These are phyloP conservation scores for Streblospio benedicti DNA, from an alignment of 1,140 invertebrate species.

Conservation along the genomic window DNA sequence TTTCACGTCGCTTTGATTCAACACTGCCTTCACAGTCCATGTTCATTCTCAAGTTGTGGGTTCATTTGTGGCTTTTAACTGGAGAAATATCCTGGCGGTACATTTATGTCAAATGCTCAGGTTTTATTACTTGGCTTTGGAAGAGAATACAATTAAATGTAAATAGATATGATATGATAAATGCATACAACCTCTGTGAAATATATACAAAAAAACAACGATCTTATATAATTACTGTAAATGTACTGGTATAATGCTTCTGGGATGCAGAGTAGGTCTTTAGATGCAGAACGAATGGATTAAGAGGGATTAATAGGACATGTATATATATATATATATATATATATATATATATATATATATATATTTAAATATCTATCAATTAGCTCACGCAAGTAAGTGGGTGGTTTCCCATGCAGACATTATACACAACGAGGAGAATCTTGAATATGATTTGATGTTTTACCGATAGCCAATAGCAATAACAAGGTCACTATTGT, in stretches of 20 bases:
- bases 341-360: slow-evolving; percentile 3
- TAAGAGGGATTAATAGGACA: too few relatives aligned
- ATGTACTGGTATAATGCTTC: neutral
- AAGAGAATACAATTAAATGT: neutral
- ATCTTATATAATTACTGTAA: neutral
- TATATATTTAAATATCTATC: neutral
- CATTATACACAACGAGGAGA: neutral
- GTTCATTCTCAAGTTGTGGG: too few relatives aligned
- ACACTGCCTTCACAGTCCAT: too few relatives aligned
- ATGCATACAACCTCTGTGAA: neutral
- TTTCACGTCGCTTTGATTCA: too few relatives aligned
- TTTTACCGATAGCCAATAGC: neutral
- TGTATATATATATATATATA: neutral
- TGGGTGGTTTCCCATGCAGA: neutral
- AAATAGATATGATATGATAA: neutral
- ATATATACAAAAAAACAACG: neutral
- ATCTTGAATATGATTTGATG: too few relatives aligned
- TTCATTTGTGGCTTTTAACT: too few relatives aligned
- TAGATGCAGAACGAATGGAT: too few relatives aligned
- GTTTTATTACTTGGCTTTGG: too few relatives aligned
- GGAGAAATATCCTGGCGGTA: too few relatives aligned
- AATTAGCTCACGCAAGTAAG: neutral
- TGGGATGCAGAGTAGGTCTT: too few relatives aligned
- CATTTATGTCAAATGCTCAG: too few relatives aligned
- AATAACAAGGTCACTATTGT: neutral